phyloP scores from a whole-genome alignment of 2,888 invertebrate species.

The Tetranychus truncatus region DNA sequence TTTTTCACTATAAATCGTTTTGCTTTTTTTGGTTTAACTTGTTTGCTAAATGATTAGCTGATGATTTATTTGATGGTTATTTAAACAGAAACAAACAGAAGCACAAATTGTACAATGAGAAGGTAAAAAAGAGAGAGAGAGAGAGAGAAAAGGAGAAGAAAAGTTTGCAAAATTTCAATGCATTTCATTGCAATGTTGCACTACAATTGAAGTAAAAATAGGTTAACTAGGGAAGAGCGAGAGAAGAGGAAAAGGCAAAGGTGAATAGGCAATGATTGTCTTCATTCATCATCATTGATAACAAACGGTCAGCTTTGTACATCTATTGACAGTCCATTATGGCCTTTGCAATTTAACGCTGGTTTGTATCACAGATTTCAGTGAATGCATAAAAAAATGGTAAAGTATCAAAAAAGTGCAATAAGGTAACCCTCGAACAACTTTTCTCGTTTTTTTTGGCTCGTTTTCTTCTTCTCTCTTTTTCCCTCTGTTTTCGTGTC shows the following conservation, averaged over 20 bases:
- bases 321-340: background rate
- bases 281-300: slow-evolving; percentile 1
- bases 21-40: background rate
- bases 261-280: background rate
- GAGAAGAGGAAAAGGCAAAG: no score
- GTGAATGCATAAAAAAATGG: no score
- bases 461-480: no score
- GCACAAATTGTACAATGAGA: background rate
- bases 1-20: background rate
- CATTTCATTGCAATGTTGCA: no score
- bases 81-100: background rate
- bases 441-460: no score
- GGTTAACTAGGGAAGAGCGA: no score
- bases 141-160: background rate
- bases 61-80: background rate
- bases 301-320: background rate
- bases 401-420: no score
- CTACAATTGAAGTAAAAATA: no score
- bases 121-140: background rate
- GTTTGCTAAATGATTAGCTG: background rate
- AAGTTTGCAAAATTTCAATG: no score
- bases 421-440: no score
- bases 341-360: background rate
- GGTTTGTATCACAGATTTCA: background rate
- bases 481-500: background rate